phyloP scores from a whole-genome alignment of 2,113 vertebrate species.

The Neodontobutis hainanensis region DNA sequence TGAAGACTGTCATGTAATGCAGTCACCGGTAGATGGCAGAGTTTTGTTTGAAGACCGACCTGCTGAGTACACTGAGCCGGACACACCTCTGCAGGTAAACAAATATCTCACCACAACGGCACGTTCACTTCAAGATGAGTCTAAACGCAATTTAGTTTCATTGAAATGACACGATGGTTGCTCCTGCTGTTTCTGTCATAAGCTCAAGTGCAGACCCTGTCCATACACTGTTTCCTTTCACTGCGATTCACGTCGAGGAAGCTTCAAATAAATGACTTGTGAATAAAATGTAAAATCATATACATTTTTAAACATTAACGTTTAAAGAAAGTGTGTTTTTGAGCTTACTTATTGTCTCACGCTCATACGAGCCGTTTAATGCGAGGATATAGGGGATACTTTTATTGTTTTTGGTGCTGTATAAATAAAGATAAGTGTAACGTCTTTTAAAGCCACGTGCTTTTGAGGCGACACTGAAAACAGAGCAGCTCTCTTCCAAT shows the following conservation, averaged over 20 bases:
- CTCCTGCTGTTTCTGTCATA: not conserved
- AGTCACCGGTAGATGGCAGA: conserved; percentile 66
- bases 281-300: no score
- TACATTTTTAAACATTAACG: no score
- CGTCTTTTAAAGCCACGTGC: conserved; percentile 7
- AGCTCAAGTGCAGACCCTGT: no score
- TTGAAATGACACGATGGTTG: not conserved
- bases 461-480: not conserved
- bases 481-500: no score
- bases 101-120: not conserved
- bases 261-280: no score
- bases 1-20: not conserved
- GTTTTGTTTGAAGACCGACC: conserved; percentile 45
- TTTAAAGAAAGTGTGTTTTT: no score
- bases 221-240: no score
- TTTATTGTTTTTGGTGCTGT: not conserved
- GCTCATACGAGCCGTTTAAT: no score
- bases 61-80: not conserved
- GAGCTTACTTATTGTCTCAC: no score
- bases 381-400: no score
- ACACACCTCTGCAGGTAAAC: not conserved
- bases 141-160: not conserved
- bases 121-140: no score
- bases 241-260: no score
- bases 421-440: not conserved